These are phyloP conservation scores for Brachyptera risi DNA, from an alignment of 2,888 invertebrate species.

Conservation along the genomic window DNA sequence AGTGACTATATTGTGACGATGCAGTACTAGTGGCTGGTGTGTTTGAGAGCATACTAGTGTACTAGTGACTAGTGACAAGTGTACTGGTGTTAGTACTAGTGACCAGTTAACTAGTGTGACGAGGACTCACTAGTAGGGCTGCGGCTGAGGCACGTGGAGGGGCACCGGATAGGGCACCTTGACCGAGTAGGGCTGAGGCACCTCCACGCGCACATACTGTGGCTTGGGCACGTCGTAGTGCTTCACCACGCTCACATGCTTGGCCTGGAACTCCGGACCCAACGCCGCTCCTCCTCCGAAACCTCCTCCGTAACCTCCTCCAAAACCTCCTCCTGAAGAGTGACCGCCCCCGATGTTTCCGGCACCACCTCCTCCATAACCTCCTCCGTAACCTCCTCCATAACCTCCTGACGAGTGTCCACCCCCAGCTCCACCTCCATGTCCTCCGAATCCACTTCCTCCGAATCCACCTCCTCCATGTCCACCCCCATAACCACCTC, in stretches of 20 bases:
- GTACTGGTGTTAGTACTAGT: too few species aligned
- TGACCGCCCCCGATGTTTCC: background rate
- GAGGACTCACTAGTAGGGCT: conserved; percentile 24
- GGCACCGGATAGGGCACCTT: conserved; percentile 26
- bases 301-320: background rate
- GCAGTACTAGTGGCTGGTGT: too few species aligned
- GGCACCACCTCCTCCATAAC: background rate
- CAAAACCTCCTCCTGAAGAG: background rate
- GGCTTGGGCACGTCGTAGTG: conserved; percentile 9
- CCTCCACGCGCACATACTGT: conserved; percentile 33
- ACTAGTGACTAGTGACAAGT: too few species aligned
- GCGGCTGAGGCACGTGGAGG: conserved; percentile 24
- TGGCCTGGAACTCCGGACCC: conserved; percentile 9
- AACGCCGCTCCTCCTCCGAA: background rate
- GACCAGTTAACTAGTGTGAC: too few species aligned
- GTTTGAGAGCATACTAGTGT: too few species aligned
- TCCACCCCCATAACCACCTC: background rate
- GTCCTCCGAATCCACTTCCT: background rate
- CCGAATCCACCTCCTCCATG: background rate
- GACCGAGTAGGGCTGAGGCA: conserved; percentile 29
- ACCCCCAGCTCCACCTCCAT: background rate
- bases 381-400: background rate
- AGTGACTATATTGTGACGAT: too few species aligned
- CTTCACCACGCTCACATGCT: conserved; percentile 13
- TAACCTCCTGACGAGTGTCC: background rate